Base-by-base conservation (phyloP, 2,113 vertebrate genomes). In the Natator depressus region DNA sequence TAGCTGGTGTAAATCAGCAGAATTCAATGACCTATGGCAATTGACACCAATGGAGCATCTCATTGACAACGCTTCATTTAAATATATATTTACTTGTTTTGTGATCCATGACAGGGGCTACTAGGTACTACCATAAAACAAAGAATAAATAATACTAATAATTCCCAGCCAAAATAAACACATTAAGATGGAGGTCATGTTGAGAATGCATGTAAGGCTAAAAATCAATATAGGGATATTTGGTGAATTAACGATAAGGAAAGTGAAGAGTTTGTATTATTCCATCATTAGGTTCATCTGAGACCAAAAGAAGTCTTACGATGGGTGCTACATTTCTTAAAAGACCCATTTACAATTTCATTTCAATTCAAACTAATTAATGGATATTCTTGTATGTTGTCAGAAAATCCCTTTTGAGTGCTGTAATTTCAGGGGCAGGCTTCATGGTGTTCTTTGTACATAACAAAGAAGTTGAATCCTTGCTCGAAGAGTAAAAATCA, bases 281-380 rank as follows among this genome's bases (percentile, higher is more conserved):
- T 92, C 91, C 78, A 91, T 83, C 81, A 54, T 89, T 79, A 92
- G 75, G 79, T 62, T 85, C 85, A 27, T 42, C 89, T 84, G n/a
- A 59, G 72, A 89, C 5, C 0, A 25, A 16, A 16, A 4, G 35
- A 57, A 27, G 62, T 83, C 65, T 94, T 83, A 81, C 0, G n/a
- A 79, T 94, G 93, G 96, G 89, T 10, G 69, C 78, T 93, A 88
- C 35, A 83, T 87, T 87, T 94, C 57, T 88, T 75, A 88, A 88
- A 91, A 24, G 88, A 62, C 14, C 82, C 88, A 6, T 84, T 88
- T 19, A 62, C 53, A 50, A 9, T 22, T 80, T 91, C 14, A 1
- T 55, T 88, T 91, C 47, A 50, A 81, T 57, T 91, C 65, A 9
- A 81, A 88, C 59, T 69, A 93, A 94, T 92, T 69, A 96, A 76